Conservation (phyloP, 1,140 invertebrate genomes). For the Anagrus nilaparvatae region DNA sequence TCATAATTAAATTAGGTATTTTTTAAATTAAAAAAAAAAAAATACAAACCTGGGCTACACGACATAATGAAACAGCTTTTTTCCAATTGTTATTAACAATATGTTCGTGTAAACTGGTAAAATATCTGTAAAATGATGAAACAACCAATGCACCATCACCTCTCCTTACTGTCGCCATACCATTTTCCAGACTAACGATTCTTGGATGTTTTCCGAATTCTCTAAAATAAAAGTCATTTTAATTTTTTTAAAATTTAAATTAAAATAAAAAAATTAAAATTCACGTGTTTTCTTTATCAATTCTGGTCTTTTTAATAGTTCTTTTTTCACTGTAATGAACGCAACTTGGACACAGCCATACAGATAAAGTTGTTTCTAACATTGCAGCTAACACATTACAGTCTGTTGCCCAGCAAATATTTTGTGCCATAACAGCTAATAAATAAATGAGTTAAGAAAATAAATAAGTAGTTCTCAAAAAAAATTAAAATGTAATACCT, state of each 20-base stretch:
- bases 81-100: conserved; percentile 56
- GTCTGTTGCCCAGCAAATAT: conserved; percentile 71
- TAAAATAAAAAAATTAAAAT: neutral
- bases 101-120: conserved; percentile 53
- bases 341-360: conserved; percentile 75
- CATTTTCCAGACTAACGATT: conserved; percentile 68
- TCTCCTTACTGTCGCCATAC: conserved; percentile 62
- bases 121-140: conserved; percentile 55
- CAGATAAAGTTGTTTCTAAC: conserved; percentile 66
- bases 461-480: neutral
- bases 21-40: conserved; percentile 18
- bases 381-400: conserved; percentile 77
- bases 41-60: conserved; percentile 58
- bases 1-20: conserved; percentile 1
- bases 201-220: conserved; percentile 74
- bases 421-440: conserved; percentile 65
- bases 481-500: conserved; percentile 42
- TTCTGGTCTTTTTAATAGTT: conserved; percentile 52
- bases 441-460: conserved; percentile 8
- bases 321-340: conserved; percentile 57
- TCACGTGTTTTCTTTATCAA: conserved; percentile 55
- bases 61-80: conserved; percentile 67
- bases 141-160: conserved; percentile 59
- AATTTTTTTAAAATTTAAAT: neutral
- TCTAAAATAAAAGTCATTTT: conserved; percentile 38